These are phyloP conservation scores for Blera fallax DNA, from an alignment of 2,888 invertebrate genomes.

Conservation along the genomic window DNA sequence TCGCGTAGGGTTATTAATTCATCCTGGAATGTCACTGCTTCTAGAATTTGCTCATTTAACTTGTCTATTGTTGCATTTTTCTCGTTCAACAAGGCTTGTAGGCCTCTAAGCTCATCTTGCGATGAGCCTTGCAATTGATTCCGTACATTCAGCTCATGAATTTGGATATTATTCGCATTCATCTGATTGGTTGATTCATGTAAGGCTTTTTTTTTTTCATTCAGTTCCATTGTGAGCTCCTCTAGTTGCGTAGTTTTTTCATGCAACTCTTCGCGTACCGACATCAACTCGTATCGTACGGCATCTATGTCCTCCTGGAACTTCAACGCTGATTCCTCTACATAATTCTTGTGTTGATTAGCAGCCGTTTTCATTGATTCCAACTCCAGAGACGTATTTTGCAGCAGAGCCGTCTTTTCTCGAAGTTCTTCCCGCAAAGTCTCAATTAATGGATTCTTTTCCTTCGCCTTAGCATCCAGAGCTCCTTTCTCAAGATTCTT, in stretches of 20 bases:
- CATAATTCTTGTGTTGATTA: conserved; percentile 43
- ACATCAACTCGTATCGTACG: conserved; percentile 72
- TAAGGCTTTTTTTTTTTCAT: conserved; percentile 34
- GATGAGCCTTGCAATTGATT: conserved; percentile 3
- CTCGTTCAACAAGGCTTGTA: conserved; percentile 45
- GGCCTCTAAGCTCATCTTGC: conserved; percentile 14
- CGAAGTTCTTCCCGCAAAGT: conserved; percentile 74
- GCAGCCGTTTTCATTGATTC: conserved; percentile 47
- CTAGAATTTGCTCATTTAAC: not conserved
- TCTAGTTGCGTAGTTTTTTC: conserved; percentile 82
- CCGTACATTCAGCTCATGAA: not conserved
- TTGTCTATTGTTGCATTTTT: conserved; percentile 44
- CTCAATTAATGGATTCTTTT: conserved; percentile 78
- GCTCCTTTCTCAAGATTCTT: conserved; percentile 75
- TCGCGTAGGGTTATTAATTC: conserved; percentile 20
- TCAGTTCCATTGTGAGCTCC: conserved; percentile 19
- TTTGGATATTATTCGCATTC: conserved; percentile 9
- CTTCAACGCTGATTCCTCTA: conserved; percentile 43
- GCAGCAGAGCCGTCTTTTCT: conserved; percentile 53
- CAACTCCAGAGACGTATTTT: conserved; percentile 36
- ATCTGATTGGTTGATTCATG: conserved; percentile 4
- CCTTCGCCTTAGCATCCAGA: conserved; percentile 48
- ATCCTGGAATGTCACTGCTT: conserved; percentile 15
- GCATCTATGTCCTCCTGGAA: conserved; percentile 69
- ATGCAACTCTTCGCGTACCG: conserved; percentile 80